Base-by-base conservation (phyloP, 30 jellyfish, hydroid and myxozoan genomes). In the Hydra vulgaris region DNA sequence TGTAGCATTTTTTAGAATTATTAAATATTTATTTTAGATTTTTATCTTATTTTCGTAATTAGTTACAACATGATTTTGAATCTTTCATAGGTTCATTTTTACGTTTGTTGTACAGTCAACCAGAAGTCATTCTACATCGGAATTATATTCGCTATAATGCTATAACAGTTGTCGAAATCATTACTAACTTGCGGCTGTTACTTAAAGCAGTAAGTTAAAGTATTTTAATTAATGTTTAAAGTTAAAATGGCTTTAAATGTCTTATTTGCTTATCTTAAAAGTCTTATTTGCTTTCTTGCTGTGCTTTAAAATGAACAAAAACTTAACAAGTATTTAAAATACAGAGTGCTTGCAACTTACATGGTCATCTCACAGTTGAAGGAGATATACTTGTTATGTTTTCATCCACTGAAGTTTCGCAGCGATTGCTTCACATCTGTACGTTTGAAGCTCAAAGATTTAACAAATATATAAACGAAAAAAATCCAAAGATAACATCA, bases 331-430 rank as follows among this genome's bases (percentile, higher is more conserved):
- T 56, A 56, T 56, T 56, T 56, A 15, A 15, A 56, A 15, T 56
- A 15, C n/a, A 88, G 96, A 75, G 87, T 20, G 95, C 74, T 22
- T 88, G 96, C 27, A 21, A 70, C 71, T 26, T 83, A 17, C 70
- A 83, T 71, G 96, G 96, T 7, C 90, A 83, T 82, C 88, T 88
- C 25, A 88, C 88, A n/a, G 82, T 67, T 21, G 95, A 83, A 24
- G 90, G 90, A 16, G 96, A 88, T 77, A 72, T 88, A 22, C 75
- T 88, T 26, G 61, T 88, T 74, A 71, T 88, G 40, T 74, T 88
- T 7, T 74, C 26, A 66, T 75, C 89, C 21, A 54, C 70, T 20
- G 0, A 21, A 26, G 54, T 27, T 53, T 77, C 81, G 78, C 67
- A 84, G 85, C 79, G 67, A 7, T 21, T 24, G 68, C 61, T 78